These are phyloP conservation scores for Onychomys leucogaster DNA, from an alignment of 2,797 vertebrate genomes.

Conservation along the genomic window DNA sequence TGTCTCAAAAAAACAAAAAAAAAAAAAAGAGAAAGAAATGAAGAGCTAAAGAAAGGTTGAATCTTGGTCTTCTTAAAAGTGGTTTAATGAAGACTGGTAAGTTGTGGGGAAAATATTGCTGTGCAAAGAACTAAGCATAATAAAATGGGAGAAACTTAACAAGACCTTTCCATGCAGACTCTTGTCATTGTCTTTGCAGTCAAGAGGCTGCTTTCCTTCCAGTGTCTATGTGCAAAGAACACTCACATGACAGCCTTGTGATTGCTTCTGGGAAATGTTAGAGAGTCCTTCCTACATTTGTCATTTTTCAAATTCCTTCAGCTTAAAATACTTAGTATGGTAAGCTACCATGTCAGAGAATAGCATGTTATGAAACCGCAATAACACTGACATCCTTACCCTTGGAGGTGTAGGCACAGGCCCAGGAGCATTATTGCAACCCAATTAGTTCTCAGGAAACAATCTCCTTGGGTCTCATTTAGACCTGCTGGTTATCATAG, in stretches of 20 bases:
- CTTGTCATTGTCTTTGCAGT: background rate
- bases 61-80: background rate
- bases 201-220: background rate
- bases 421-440: background rate
- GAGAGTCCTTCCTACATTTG: background rate
- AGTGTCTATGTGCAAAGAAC: no score
- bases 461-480: background rate
- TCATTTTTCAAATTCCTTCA: background rate
- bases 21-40: background rate
- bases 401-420: background rate
- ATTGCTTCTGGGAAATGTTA: background rate
- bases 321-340: background rate
- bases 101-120: background rate
- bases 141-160: background rate
- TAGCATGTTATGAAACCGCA: background rate
- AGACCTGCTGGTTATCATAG: background rate
- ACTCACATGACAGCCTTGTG: background rate
- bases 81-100: background rate
- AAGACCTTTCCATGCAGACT: background rate
- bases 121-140: background rate
- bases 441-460: background rate
- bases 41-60: background rate
- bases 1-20: no score
- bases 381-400: background rate
- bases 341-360: background rate